These are phyloP conservation scores for Hirundichthys speculiger DNA, from an alignment of 2,113 vertebrate genomes.

Conservation along the genomic window DNA sequence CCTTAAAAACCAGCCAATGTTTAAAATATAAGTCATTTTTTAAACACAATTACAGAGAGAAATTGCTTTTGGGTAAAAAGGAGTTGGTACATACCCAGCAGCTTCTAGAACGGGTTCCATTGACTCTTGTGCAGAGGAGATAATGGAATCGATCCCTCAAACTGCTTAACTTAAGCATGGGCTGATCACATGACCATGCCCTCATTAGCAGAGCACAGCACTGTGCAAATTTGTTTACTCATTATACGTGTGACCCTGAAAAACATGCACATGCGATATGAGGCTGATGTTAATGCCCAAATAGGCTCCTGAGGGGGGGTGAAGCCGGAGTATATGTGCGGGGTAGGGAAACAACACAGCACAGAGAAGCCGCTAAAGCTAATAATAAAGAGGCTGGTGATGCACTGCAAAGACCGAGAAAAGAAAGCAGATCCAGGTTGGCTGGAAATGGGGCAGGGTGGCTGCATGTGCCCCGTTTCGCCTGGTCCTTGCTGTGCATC, in stretches of 20 bases:
- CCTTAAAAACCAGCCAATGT: too few species aligned
- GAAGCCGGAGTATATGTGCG: background rate
- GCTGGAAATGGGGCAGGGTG: background rate
- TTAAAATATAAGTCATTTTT: conserved; percentile 24
- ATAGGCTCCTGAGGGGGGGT: conserved; percentile 1
- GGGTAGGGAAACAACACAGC: conserved; percentile 2
- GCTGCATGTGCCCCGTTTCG: background rate
- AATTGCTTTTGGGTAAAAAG: conserved; percentile 9
- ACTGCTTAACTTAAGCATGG: conserved; percentile 71
- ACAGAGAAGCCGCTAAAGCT: conserved; percentile 13
- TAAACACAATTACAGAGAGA: conserved; percentile 29
- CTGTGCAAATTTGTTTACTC: conserved; percentile 70
- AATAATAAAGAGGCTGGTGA: conserved; percentile 1
- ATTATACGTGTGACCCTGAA: conserved; percentile 48
- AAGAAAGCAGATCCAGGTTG: conserved; percentile 2
- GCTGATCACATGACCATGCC: conserved; percentile 69
- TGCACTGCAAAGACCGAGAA: background rate
- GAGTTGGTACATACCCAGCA: conserved; percentile 65
- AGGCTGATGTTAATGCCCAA: conserved; percentile 3
- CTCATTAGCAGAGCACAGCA: conserved; percentile 66
- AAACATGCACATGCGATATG: conserved; percentile 18
- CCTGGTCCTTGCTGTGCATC: conserved; percentile 14
- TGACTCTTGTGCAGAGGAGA: conserved; percentile 54
- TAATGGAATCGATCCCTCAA: conserved; percentile 65
- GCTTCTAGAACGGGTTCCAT: conserved; percentile 64